Evolutionary conservation across 2,797 vertebrate species (phyloP).

Genomic region (Paguma larvata): DNA sequence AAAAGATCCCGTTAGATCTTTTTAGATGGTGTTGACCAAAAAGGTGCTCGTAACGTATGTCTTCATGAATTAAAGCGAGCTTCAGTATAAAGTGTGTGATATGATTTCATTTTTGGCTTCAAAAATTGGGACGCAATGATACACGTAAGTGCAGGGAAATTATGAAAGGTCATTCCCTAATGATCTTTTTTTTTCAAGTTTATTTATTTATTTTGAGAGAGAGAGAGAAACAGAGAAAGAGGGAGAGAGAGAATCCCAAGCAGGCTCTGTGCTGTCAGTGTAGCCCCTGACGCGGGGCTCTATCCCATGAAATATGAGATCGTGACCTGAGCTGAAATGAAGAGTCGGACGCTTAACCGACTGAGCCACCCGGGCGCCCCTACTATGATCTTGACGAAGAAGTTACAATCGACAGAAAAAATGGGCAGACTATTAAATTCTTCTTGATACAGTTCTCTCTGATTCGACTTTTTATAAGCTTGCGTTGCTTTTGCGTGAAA

Average conservation of each 20-base stretch:
- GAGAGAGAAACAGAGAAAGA: no score
- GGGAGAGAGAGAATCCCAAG: no score
- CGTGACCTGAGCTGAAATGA: no score
- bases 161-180: not conserved
- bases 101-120: not conserved
- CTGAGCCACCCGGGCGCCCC: no score
- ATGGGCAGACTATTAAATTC: not conserved
- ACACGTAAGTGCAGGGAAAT: not conserved
- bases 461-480: constrained; percentile 23
- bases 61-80: not conserved
- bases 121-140: not conserved
- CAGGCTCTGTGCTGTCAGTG: no score
- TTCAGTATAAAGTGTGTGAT: not conserved
- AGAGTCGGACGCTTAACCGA: no score
- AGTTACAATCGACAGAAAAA: not conserved
- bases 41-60: not conserved
- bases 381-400: not conserved
- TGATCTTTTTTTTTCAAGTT: not conserved
- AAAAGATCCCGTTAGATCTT: not conserved
- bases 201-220: no score
- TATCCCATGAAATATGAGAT: no score
- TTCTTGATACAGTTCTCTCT: constrained; percentile 1
- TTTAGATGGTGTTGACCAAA: not conserved
- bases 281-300: no score
- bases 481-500: not conserved